Evolutionary conservation across 2,797 vertebrate genomes (phyloP), one percentile per base, ranked within the genome.

Genomic region (Tiaroga cobitis): DNA sequence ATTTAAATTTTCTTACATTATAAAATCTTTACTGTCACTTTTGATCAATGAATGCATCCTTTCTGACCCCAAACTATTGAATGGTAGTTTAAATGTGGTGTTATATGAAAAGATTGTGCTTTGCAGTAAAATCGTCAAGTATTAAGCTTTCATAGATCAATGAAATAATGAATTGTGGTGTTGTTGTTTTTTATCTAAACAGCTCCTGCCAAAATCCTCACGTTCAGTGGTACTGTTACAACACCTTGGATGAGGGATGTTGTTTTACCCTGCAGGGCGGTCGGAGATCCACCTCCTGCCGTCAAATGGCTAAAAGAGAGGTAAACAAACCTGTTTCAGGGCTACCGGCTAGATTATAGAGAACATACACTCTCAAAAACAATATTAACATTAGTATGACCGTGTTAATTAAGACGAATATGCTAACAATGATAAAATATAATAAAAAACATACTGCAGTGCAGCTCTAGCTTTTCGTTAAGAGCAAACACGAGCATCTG

Each of bases 191-290:
- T 63, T 84, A 3, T 72, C 78, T 26, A 0, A 83, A 74, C 91
- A 99, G 98, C 98, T 93, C 97, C 98, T 0, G 96, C 98, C 81
- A 94, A 96, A 83, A 98, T 99, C 90, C 93, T 99, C 90, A 98
- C 98, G 5, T 99, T 99, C 93, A 99, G 98, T 0, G 96, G 98
- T 76, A 98, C 97, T 0, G 97, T 99, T 51, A 99, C 97, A 0
- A 99, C 98, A 0, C 98, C 98, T 0, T 99, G 98, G 98, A 99
- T 99, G 97, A 97, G 96, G 87, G 98, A 99, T 89, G 98, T 99
- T 1, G 94, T 97, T 82, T 94, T 99, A 78, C 97, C 98, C 0
- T 99, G 98, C 91, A 98, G 97, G 89, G 97, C 97, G 0, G 98
- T 99, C 15, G 98, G 98, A 2, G 98, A 99, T 88, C 97, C 98